These are phyloP conservation scores for Apodemus agrarius DNA, from an alignment of 2,797 vertebrate species.

Conservation along the genomic window DNA sequence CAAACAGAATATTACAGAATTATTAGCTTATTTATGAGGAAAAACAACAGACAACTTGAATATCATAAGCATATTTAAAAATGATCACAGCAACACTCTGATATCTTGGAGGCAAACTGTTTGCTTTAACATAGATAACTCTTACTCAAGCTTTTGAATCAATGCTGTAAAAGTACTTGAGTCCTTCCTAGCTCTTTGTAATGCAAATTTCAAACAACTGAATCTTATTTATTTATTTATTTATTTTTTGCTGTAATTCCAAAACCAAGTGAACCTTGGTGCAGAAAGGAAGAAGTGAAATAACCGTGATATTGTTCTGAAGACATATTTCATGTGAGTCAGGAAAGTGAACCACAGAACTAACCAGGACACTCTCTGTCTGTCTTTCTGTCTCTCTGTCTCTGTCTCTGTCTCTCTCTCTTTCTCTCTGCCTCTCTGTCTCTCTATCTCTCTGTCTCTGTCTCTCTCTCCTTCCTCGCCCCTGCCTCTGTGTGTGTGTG, in stretches of 20 bases:
- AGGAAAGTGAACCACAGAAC: neutral
- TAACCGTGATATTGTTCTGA: neutral
- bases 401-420: no score
- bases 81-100: conserved; percentile 12
- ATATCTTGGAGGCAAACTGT: conserved; percentile 17
- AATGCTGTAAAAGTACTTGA: neutral
- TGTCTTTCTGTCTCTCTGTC: no score
- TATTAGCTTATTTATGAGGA: conserved; percentile 25
- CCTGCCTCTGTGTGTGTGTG: neutral
- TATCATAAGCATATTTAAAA: conserved; percentile 23
- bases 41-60: neutral
- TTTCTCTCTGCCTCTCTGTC: neutral
- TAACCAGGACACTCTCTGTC: neutral
- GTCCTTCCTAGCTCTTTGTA: neutral
- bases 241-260: conserved; percentile 33
- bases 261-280: neutral
- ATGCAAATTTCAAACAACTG: conserved; percentile 15
- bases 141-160: neutral
- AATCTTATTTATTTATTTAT: no score
- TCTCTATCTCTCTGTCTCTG: neutral
- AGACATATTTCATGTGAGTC: conserved; percentile 19
- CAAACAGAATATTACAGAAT: neutral
- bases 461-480: no score
- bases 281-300: neutral
- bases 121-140: conserved; percentile 9